Percentiles rank a stretch among this genome's conserved stretches.
Evolutionary conservation across 1,140 invertebrate genomes (phyloP).

Genomic region (Asobara japonica): DNA sequence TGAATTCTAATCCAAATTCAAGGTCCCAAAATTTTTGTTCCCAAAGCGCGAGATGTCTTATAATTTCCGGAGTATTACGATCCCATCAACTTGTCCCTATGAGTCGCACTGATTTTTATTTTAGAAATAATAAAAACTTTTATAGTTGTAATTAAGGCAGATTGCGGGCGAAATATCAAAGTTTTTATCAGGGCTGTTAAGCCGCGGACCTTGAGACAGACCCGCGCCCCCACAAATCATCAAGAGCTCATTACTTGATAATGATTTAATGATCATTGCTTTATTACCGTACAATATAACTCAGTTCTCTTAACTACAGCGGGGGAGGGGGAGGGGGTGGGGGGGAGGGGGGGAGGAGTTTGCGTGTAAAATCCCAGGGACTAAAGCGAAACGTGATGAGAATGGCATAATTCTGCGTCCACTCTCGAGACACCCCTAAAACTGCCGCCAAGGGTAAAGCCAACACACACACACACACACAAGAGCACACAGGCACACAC

Average conservation of each 20-base stretch:
- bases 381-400: slow-evolving; percentile 27
- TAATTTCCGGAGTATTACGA: too few relatives aligned
- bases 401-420: slow-evolving; percentile 18
- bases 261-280: slow-evolving; percentile 26
- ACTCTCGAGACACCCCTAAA: slow-evolving; percentile 1
- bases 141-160: neutral
- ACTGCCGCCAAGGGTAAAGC: neutral
- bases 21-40: too few relatives aligned
- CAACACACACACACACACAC: neutral
- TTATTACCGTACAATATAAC: slow-evolving; percentile 15
- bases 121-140: neutral
- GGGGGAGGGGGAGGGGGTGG: neutral
- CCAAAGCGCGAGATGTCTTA: too few relatives aligned
- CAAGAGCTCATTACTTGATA: slow-evolving; percentile 22
- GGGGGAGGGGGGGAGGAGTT: neutral
- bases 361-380: neutral
- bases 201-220: neutral
- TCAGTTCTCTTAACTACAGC: neutral
- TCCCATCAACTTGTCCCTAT: too few relatives aligned
- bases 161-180: neutral
- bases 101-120: too few relatives aligned
- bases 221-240: neutral
- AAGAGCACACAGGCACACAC: too few relatives aligned
- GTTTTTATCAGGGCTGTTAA: neutral
- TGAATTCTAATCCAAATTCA: too few relatives aligned